Base-by-base conservation (phyloP, 2,888 invertebrate species). In the Deilephila elpenor region DNA sequence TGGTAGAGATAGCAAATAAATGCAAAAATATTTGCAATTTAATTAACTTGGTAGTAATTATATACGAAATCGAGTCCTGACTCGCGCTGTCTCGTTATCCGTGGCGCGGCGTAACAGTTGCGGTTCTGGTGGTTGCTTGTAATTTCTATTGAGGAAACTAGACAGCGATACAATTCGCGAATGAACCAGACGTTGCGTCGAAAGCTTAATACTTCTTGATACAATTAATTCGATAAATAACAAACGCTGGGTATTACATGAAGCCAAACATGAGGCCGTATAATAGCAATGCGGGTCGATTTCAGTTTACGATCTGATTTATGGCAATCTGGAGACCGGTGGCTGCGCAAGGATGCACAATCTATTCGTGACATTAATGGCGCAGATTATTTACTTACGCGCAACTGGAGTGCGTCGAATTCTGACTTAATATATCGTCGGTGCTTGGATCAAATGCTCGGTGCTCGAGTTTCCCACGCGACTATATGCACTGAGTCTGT, bases 401-500 rank as follows among this genome's bases (percentile, higher is more conserved):
- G 84, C 85, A 86, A 87, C 87, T 86, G 81, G 86, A 87, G 86
- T 89, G 88, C 86, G 85, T 89, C 86, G 84, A 89, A 90, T 89
- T 86, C 86, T 87, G 88, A 87, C 87, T 83, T 92, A 86, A 93
- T 91, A 91, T 91, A 92, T 90, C 82, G 87, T 82, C 80, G 83
- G 83, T 83, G 81, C 80, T 84, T 81, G 82, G 82, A 76, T 75
- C 73, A 75, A 78, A 76, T 80, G 82, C 74, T 77, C 82, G 80
- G 82, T 80, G 84, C 83, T 84, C 84, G 83, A 87, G 86, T 89
- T 91, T 94, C 93, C 92, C 93, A 93, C 93, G 93, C 73, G 71
- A 7, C 64, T 70, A 11, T 62, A 62, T 29, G 62, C 53, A 73
- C 25, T 62, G 44, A 56, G 59, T 19, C 25, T 76, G 59, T 73